These are phyloP conservation scores for Ambastaia sidthimunki DNA, from an alignment of 2,797 vertebrate species.

Conservation along the genomic window DNA sequence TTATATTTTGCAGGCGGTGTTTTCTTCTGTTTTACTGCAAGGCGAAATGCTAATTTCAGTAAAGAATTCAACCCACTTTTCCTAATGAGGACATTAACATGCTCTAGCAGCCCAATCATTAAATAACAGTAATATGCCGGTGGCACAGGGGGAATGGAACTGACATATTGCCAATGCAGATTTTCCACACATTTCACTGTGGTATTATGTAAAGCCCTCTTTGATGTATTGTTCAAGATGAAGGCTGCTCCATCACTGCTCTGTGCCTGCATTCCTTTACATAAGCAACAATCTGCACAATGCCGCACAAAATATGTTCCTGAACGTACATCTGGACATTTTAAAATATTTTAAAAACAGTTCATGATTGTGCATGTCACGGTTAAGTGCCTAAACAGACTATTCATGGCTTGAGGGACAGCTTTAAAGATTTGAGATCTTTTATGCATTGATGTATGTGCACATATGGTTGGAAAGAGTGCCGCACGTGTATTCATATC, in stretches of 20 bases:
- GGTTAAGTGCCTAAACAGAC: constrained; percentile 53
- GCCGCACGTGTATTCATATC: constrained; percentile 50
- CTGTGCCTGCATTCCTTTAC: constrained; percentile 46
- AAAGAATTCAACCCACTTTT: constrained; percentile 49
- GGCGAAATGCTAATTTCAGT: constrained; percentile 48
- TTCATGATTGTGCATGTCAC: constrained; percentile 36
- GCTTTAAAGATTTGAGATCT: constrained; percentile 32
- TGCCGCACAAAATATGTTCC: neutral
- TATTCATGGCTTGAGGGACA: constrained; percentile 35
- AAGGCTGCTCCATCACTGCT: constrained; percentile 30
- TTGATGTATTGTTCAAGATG: constrained; percentile 47
- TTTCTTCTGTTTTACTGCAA: constrained; percentile 33
- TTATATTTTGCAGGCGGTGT: constrained; percentile 19
- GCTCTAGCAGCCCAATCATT: constrained; percentile 58
- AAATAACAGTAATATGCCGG: constrained; percentile 40
- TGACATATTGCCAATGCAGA: constrained; percentile 51
- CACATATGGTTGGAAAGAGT: constrained; percentile 44
- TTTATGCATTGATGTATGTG: constrained; percentile 47
- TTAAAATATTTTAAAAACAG: constrained; percentile 32
- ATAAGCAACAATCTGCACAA: constrained; percentile 28
- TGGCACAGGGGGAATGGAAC: constrained; percentile 45
- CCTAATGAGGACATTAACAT: constrained; percentile 57
- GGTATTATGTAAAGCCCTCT: constrained; percentile 47
- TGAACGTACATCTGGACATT: constrained; percentile 37
- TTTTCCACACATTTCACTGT: constrained; percentile 55